These are phyloP conservation scores for Lepidurus packardi DNA, from an alignment of 1,140 invertebrate genomes.

Conservation along the genomic window DNA sequence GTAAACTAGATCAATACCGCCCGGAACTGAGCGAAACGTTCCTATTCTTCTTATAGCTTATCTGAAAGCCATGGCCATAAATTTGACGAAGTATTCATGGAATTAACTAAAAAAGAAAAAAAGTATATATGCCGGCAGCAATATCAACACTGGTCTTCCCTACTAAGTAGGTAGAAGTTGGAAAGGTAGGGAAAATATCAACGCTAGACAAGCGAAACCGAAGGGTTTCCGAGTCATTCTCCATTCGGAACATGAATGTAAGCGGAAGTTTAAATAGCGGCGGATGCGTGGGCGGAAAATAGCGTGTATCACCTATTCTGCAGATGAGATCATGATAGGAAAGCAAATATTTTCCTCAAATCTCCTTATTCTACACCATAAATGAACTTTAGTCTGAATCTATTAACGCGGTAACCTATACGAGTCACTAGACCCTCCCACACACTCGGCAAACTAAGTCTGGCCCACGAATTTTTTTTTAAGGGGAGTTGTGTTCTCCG, in stretches of 20 bases:
- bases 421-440: not conserved
- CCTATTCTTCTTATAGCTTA: no score
- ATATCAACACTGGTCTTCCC: not conserved
- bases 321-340: not conserved
- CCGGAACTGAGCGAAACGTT: no score
- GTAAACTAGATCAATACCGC: no score
- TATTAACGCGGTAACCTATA: not conserved
- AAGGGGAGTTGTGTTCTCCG: not conserved
- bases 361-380: no score
- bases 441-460: not conserved
- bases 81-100: no score
- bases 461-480: not conserved
- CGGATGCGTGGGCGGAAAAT: not conserved
- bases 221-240: not conserved
- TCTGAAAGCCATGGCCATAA: no score
- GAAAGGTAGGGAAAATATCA: not conserved
- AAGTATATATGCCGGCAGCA: no score
- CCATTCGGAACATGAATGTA: not conserved
- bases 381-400: no score
- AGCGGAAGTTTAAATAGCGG: constrained; percentile 3
- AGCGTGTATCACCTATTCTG: not conserved
- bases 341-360: not conserved
- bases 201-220: not conserved
- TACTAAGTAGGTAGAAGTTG: not conserved
- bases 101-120: no score